phyloP scores from a whole-genome alignment of 2,888 invertebrate genomes.

The Lasioglossum malachurum region DNA sequence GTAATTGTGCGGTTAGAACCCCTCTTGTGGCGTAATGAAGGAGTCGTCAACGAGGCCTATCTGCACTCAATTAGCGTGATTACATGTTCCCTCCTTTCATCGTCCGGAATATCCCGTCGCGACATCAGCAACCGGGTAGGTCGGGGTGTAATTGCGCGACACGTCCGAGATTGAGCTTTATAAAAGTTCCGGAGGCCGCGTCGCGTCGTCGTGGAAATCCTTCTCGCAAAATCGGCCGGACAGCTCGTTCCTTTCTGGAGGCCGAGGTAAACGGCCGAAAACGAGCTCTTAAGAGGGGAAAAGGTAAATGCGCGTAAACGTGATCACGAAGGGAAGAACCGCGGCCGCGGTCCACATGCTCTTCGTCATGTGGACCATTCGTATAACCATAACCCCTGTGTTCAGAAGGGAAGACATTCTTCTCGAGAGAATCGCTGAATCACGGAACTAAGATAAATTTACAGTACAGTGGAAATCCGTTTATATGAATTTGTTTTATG shows the following conservation, averaged over 20 bases:
- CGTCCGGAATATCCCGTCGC: conserved; percentile 66
- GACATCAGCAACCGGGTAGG: conserved; percentile 60
- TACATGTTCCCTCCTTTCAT: conserved; percentile 74
- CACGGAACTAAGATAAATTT: not conserved
- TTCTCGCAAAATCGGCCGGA: conserved; percentile 1
- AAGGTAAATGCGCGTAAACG: conserved; percentile 17
- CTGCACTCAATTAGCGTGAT: conserved; percentile 83
- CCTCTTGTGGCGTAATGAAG: conserved; percentile 80
- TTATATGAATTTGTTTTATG: not conserved
- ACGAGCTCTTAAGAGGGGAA: not conserved
- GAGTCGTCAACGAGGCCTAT: conserved; percentile 83
- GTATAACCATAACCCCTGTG: not conserved
- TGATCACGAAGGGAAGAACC: not conserved
- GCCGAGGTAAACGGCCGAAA: conserved; percentile 2
- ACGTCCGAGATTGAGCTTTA: conserved; percentile 65
- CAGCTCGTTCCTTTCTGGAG: not conserved
- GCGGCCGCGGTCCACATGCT: not conserved
- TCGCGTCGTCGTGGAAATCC: conserved; percentile 6
- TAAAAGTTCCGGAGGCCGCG: conserved; percentile 17
- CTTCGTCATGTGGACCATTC: not conserved
- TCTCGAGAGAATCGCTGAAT: not conserved
- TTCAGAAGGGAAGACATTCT: not conserved
- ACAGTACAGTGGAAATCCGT: not conserved
- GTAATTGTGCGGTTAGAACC: conserved; percentile 76
- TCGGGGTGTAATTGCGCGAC: conserved; percentile 68